Evolutionary conservation across 2,888 invertebrate genomes (phyloP), one percentile per base, ranked within the genome.

Genomic region (Hololepta plana): DNA sequence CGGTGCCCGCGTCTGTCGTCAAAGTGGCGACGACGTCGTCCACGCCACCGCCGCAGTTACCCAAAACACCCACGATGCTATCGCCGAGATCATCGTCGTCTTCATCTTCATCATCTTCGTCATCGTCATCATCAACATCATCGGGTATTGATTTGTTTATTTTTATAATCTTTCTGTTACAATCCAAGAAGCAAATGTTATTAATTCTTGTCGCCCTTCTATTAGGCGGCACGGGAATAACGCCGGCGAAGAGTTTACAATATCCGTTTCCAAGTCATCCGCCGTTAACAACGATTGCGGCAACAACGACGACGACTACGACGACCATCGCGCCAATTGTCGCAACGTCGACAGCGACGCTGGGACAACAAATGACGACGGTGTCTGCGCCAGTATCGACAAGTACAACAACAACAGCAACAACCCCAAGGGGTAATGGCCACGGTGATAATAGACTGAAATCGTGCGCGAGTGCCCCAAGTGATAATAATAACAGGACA

Each of bases 261-360:
- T 80, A 75, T 57, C 80, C 77, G 24, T 79, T 76, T 57, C 77
- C 77, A 37, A 72, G 71, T 49, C 79, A 77, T 54, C 76, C 74
- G 41, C 42, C 26, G 35, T 36, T 26, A 46, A 51, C 8, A 17
- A 17, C 17, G 17, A n/a, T 17, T 17, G 17, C 27, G 20, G 38
- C 24, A 24, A 37, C 32, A 27, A 34, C 30, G 28, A 40, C 23
- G 29, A 31, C 33, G 32, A 32, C 23, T 35, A 38, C 37, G 17
- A 22, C 29, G 29, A 28, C 35, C 9, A 33, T 37, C 15, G 24
- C 40, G 28, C 39, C 45, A 28, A 33, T 37, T 17, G 17, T n/a
- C 16, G 7, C 10, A 17, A 24, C 36, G 15, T 29, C 38, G 12
- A 35, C 19, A 30, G 36, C 28, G 29, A 38, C 24, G 28, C 39